Evolutionary conservation across 2,113 vertebrate genomes (phyloP), one percentile per base, ranked within the genome.

Genomic region (Proterorhinus semilunaris): DNA sequence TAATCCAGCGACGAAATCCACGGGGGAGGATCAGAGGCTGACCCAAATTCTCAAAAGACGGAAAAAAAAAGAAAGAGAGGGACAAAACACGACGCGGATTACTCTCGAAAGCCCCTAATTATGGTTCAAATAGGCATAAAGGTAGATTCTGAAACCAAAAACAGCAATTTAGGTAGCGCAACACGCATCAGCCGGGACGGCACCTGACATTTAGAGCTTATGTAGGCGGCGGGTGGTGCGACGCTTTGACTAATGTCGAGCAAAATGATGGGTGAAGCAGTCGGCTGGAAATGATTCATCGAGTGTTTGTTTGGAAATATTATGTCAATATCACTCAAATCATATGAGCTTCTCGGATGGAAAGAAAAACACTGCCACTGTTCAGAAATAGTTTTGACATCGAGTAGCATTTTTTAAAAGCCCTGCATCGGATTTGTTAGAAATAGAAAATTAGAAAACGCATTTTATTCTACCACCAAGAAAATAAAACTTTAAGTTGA

Each of bases 41-140:
- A 91, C 88, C 87, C 66, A 89, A 71, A 91, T 91, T 87, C 82
- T 75, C 62, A 81, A 57, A 83, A 65, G 68, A 5, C 27, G 4
- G 27, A 36, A 36, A 36, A 36, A 36, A 36, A 21, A 36, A 36
- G 78, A 76, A 52, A 54, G 15, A 72, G 43, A 88, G n/a, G n/a
- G 86, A 86, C 82, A 88, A 84, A 90, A 89, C 86, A 90, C 47
- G 72, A 62, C 70, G 69, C 45, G 67, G 73, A 65, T 70, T 67
- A 71, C 0, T 69, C 65, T 68, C 65, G 76, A 79, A 84, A 87
- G 66, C 44, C 70, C 68, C 68, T 86, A 79, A 87, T 87, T 83
- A 82, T 45, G 0, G 12, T 64, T 11, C 27, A 13, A 16, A 36
- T 44, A 59, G 47, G 57, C 57, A 45, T 9, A 21, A n/a, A 65